These are phyloP conservation scores for Cheilosia grossa DNA, from an alignment of 2,888 invertebrate genomes.

Conservation along the genomic window DNA sequence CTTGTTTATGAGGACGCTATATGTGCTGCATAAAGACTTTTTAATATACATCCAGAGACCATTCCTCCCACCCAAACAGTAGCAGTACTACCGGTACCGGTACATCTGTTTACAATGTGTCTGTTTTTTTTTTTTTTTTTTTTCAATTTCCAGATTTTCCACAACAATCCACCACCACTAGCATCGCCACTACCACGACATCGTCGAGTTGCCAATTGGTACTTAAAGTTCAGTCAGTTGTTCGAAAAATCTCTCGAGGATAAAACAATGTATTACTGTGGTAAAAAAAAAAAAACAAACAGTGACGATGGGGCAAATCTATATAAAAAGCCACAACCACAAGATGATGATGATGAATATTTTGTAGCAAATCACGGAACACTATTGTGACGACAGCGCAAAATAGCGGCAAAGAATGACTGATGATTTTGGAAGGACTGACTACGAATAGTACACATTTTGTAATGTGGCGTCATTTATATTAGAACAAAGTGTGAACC, in stretches of 20 bases:
- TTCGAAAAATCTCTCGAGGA: constrained; percentile 32
- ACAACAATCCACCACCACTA: neutral
- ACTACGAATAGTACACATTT: constrained; percentile 64
- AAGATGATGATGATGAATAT: constrained; percentile 60
- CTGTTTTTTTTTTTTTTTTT: neutral
- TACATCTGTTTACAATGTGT: neutral
- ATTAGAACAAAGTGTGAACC: constrained; percentile 9
- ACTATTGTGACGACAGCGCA: constrained; percentile 39
- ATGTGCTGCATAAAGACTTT: neutral
- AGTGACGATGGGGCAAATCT: constrained; percentile 16
- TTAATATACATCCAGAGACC: constrained; percentile 22
- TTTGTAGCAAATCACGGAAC: constrained; percentile 60
- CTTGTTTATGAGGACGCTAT: constrained; percentile 16
- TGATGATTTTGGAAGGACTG: constrained; percentile 66
- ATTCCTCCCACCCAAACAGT: constrained; percentile 1
- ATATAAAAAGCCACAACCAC: constrained; percentile 35
- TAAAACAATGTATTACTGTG: constrained; percentile 14
- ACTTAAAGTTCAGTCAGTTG: constrained; percentile 58
- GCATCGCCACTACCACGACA: neutral
- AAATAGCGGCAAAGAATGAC: constrained; percentile 54
- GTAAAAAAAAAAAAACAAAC: neutral
- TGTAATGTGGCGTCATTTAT: constrained; percentile 64
- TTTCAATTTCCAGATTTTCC: constrained; percentile 9
- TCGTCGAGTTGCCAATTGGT: constrained; percentile 50
- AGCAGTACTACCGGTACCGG: neutral